These are phyloP conservation scores for Ormyrus nitidulus DNA, from an alignment of 2,888 invertebrate genomes.

Conservation along the genomic window DNA sequence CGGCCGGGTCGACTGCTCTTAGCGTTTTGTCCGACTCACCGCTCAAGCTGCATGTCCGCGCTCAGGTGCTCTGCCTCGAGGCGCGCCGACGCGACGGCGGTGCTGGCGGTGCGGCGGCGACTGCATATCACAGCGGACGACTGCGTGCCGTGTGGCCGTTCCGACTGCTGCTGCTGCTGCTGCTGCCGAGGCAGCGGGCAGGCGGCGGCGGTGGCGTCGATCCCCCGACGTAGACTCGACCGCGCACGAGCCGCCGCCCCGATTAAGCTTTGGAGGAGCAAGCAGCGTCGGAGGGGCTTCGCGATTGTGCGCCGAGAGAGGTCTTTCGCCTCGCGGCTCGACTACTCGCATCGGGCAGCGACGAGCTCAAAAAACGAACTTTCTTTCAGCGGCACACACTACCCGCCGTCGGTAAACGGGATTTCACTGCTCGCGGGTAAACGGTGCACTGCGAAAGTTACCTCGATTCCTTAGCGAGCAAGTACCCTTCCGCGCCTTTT, in stretches of 20 bases:
- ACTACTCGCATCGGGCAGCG: neutral
- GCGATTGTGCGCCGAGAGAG: neutral
- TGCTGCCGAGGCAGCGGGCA: neutral
- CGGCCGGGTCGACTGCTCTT: too few relatives aligned
- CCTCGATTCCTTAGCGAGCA: too few relatives aligned
- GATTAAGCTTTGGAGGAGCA: neutral
- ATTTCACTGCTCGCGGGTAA: too few relatives aligned
- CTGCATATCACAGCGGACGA: too few relatives aligned
- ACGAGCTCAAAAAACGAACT: too few relatives aligned
- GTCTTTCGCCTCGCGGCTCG: neutral
- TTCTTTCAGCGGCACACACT: too few relatives aligned
- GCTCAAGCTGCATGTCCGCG: too few relatives aligned
- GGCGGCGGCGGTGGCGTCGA: neutral
- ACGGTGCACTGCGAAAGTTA: too few relatives aligned
- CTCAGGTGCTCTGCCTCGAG: too few relatives aligned
- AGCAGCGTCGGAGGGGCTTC: neutral
- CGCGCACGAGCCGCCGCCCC: conserved; percentile 4
- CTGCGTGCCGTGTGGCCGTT: neutral
- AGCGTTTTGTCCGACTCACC: too few relatives aligned
- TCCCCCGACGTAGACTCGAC: conserved; percentile 27
- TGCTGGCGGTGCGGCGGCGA: neutral
- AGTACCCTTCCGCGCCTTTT: too few relatives aligned
- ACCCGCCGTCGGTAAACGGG: too few relatives aligned
- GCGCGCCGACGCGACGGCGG: neutral
- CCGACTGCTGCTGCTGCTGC: neutral